Conservation (phyloP, 2,888 invertebrate species). For the Masnerella sp. region DNA sequence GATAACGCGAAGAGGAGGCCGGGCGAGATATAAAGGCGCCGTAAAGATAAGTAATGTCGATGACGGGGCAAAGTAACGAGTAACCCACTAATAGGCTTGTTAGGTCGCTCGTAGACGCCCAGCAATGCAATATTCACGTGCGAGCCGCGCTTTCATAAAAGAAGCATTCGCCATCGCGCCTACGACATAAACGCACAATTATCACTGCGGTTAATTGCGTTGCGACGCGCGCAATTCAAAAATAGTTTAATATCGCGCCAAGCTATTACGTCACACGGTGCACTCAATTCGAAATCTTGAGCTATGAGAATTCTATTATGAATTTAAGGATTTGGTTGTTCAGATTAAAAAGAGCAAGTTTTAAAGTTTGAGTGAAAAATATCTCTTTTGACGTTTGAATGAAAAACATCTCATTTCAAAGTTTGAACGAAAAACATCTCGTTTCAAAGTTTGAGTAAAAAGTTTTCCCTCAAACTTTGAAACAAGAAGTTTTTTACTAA, state of each 20-base stretch:
- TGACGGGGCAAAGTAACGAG: slow-evolving; percentile 57
- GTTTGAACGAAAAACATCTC: too few relatives aligned
- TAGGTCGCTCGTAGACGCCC: slow-evolving; percentile 59
- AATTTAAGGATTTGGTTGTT: too few relatives aligned
- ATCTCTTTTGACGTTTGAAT: too few relatives aligned
- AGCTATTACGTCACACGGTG: background rate
- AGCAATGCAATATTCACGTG: slow-evolving; percentile 40
- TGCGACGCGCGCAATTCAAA: slow-evolving; percentile 9
- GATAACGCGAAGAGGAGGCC: slow-evolving; percentile 43
- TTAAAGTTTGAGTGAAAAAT: too few relatives aligned
- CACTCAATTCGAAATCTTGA: too few relatives aligned
- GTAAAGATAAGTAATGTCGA: slow-evolving; percentile 64
- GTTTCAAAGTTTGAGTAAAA: too few relatives aligned
- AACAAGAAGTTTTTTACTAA: too few relatives aligned
- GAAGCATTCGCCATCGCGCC: slow-evolving; percentile 37
- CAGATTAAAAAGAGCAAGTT: too few relatives aligned
- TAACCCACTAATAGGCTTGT: slow-evolving; percentile 73
- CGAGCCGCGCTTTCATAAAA: slow-evolving; percentile 39
- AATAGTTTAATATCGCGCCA: slow-evolving; percentile 10
- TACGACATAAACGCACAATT: slow-evolving; percentile 37
- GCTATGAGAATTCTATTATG: too few relatives aligned
- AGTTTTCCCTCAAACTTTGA: too few relatives aligned
- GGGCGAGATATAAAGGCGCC: slow-evolving; percentile 57
- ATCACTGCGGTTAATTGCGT: slow-evolving; percentile 29
- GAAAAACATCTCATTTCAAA: too few relatives aligned